A percentile compares a stretch with the other conserved stretches of the same genome.
phyloP scores from a whole-genome alignment of 2,888 invertebrate species.

The Julus scanicus region DNA sequence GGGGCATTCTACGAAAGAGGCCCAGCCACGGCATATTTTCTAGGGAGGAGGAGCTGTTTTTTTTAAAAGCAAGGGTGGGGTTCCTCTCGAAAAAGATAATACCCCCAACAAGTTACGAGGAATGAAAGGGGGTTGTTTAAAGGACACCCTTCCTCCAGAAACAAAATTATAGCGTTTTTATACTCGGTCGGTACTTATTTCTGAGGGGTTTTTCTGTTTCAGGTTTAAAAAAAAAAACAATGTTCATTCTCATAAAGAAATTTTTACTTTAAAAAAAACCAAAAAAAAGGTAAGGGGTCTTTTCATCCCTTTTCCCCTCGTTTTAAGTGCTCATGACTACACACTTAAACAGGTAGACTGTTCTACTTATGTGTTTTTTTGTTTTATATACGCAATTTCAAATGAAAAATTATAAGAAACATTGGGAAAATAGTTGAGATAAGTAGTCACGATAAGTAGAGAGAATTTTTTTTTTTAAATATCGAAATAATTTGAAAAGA shows the following conservation, averaged over 20 bases:
- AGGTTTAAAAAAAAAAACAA: background rate
- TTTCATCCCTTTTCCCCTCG: background rate
- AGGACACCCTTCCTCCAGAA: background rate
- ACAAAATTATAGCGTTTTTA: slow-evolving; percentile 1
- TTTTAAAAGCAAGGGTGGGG: slow-evolving; percentile 24
- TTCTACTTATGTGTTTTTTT: too few species aligned
- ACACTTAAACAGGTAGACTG: too few species aligned
- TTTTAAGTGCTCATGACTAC: background rate
- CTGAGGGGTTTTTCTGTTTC: background rate
- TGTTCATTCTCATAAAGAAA: background rate
- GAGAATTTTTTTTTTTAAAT: too few species aligned
- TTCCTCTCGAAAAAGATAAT: background rate
- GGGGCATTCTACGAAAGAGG: background rate
- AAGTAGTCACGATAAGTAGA: too few species aligned
- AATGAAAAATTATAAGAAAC: background rate
- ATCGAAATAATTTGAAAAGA: too few species aligned
- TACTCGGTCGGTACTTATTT: background rate
- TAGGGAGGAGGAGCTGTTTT: background rate
- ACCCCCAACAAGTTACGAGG: slow-evolving; percentile 10
- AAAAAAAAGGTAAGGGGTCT: background rate
- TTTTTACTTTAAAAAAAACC: background rate
- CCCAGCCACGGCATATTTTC: background rate
- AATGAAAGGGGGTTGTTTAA: slow-evolving; percentile 25
- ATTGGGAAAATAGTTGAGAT: too few species aligned
- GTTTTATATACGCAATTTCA: background rate